Evolutionary conservation across 2,888 invertebrate species (phyloP), one percentile per base, ranked within the genome.

Genomic region (Papilio protenor): DNA sequence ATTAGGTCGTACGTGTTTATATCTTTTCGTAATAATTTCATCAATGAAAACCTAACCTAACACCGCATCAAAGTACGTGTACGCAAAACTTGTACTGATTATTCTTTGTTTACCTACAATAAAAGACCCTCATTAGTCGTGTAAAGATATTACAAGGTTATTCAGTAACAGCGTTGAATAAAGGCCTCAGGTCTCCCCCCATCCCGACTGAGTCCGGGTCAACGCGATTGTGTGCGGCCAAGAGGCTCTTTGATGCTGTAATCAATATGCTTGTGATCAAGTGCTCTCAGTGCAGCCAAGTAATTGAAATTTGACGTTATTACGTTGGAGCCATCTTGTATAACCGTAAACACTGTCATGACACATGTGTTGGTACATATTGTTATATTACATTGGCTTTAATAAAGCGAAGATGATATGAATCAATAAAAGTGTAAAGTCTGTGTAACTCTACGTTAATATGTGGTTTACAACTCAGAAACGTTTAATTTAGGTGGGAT

Each of bases 231-330:
- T 74, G 73, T 77, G 57, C 59, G 16, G 33, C 57, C 14, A 55
- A 21, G 55, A 23, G 73, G 57, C 47, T 57, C 77, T 77, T 77
- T 74, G 77, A 74, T 49, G 64, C 55, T 73, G 45, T 69, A 74
- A 73, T 55, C 73, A 73, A 73, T 77, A 77, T 49, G 57, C 73
- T 69, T 57, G 47, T 55, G 69, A 70, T 77, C 55, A n/a, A 73
- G 47, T 47, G 66, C 47, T 57, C 70, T 74, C n/a, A 12, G 33
- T 69, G 33, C 59, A 71, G n/a, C n/a, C 55, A 33, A 23, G 71
- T 71, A 71, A 71, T 70, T 76, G 71, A 76, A 71, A 76, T 70
- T 76, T 71, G 59, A 27, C 47, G 76, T 70, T 45, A 66, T 66
- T 45, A 40, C 66, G n/a, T 21, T n/a, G n/a, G 23, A 21, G n/a